Evolutionary conservation across 2,797 vertebrate species (phyloP), one percentile per base, ranked within the genome.

Genomic region (Megaceryle alcyon): DNA sequence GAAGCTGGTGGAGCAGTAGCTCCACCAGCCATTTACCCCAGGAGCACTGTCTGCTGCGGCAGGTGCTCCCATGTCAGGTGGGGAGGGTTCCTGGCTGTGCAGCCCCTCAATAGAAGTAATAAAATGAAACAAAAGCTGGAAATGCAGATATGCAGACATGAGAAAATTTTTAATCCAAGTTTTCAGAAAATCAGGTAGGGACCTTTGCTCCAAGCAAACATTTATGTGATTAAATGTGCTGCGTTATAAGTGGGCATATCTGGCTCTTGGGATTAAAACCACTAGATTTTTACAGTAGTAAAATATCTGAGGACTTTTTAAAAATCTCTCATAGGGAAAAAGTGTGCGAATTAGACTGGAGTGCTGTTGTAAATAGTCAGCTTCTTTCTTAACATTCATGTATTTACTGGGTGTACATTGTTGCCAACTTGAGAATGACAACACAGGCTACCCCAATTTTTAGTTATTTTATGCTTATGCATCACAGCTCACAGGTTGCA

Each of bases 261-360:
- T 94, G 79, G 31, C 48, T 83, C 68, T 75, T 76, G 70, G 64
- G 61, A 25, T 87, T 87, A 81, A 93, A 80, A 87, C 4, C 33
- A 33, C 39, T 83, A 35, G 39, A 61, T 87, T 92, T 92, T 95
- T 96, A 95, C 93, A 95, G 94, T 70, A 96, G 93, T 87, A 81
- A 95, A 88, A 54, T 54, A 60, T 61, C 46, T 80, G 86, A 95
- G 81, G 76, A 76, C 61, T 72, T 65, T 49, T 71, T 6, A 0
- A 0, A 2, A 81, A 90, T 82, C 60, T 64, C 86, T 88, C 8
- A 0, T 31, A 68, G 49, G 60, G 75, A 82, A 78, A 79, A 78
- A 25, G 23, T 44, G 10, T 90, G 44, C 60, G 61, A 89, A 82
- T 83, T 71, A 77, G n/a, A 89, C 70, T 13, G 44, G 78, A 89